These are phyloP conservation scores for Palythoa heliodiscus DNA, from an alignment of 92 coral and sea anemone species.

Conservation along the genomic window DNA sequence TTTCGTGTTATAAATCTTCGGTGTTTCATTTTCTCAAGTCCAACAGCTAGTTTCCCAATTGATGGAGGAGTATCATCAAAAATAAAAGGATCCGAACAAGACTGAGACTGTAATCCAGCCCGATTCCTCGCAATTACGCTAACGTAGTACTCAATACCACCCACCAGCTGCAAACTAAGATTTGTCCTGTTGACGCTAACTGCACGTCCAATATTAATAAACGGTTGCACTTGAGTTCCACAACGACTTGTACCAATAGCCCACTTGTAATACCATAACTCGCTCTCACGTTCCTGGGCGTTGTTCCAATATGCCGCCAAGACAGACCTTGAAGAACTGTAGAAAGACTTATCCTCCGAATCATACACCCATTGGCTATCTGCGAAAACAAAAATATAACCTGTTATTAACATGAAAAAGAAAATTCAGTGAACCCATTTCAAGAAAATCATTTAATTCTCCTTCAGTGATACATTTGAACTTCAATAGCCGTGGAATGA, in stretches of 20 bases:
- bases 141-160: constrained; percentile 73
- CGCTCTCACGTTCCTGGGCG: constrained; percentile 80
- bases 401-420: not conserved
- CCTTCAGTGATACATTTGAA: too few relatives aligned
- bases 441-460: too few relatives aligned
- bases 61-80: constrained; percentile 71
- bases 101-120: constrained; percentile 72
- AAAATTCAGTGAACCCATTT: too few relatives aligned
- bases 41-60: constrained; percentile 54
- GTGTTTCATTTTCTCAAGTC: constrained; percentile 43
- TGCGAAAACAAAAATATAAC: not conserved
- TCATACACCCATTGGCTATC: not conserved
- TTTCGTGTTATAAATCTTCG: constrained; percentile 46
- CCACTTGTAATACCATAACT: constrained; percentile 96
- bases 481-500: too few relatives aligned
- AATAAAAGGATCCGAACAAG: constrained; percentile 83
- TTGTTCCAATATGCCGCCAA: constrained; percentile 74
- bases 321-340: constrained; percentile 61
- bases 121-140: constrained; percentile 73
- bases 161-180: constrained; percentile 30
- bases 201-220: constrained; percentile 74
- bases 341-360: constrained; percentile 43
- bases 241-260: constrained; percentile 85
- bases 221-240: constrained; percentile 91
- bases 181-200: constrained; percentile 7